Conservation (phyloP, 2,797 vertebrate genomes). For the Lagocephalus sceleratus region DNA sequence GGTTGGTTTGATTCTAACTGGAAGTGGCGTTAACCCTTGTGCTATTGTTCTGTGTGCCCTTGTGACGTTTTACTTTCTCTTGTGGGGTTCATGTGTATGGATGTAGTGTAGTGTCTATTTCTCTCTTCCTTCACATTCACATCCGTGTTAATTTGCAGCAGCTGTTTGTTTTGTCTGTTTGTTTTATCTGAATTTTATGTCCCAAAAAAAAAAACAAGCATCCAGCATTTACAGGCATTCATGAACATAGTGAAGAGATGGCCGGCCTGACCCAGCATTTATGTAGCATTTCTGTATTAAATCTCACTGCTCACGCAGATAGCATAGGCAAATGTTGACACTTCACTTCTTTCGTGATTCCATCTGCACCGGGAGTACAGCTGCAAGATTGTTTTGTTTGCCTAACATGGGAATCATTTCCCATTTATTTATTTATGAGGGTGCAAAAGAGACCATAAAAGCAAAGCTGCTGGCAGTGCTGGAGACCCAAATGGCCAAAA, state of each 20-base stretch:
- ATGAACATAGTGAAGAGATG: constrained; percentile 32
- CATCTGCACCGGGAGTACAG: constrained; percentile 66
- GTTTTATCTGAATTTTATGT: constrained; percentile 34
- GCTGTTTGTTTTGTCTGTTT: too few relatives aligned
- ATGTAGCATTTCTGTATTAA: constrained; percentile 69
- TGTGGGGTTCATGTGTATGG: constrained; percentile 73
- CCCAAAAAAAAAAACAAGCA: constrained; percentile 11
- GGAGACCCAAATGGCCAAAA: constrained; percentile 48
- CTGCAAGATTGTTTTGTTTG: constrained; percentile 75
- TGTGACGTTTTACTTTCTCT: constrained; percentile 74
- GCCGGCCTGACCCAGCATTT: constrained; percentile 63
- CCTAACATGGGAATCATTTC: constrained; percentile 71
- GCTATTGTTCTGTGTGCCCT: constrained; percentile 78
- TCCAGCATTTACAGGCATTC: too few relatives aligned
- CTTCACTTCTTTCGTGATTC: constrained; percentile 59
- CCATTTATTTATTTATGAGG: constrained; percentile 77
- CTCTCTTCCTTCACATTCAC: constrained; percentile 59
- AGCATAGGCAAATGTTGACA: constrained; percentile 71
- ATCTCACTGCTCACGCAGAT: constrained; percentile 48
- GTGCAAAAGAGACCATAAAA: constrained; percentile 67
- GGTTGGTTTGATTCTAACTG: constrained; percentile 73
- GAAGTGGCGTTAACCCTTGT: constrained; percentile 78
- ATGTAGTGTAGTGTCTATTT: constrained; percentile 69
- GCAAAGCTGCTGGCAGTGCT: constrained; percentile 57
- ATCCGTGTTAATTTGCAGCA: constrained; percentile 25